Evolutionary conservation across 1,140 invertebrate genomes (phyloP).

Genomic region (Drosophila azteca): DNA sequence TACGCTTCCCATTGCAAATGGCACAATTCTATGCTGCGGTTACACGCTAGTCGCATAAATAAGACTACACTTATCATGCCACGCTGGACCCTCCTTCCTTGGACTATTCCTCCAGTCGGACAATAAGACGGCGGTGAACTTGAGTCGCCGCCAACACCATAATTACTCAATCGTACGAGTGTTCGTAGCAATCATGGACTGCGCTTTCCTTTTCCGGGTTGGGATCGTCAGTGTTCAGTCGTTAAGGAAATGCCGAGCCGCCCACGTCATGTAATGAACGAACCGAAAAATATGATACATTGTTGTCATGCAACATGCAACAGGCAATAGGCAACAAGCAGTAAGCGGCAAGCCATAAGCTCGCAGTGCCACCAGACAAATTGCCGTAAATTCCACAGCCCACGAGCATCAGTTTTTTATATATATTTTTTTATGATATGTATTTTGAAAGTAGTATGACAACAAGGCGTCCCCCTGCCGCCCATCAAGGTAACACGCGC

Average conservation of each 20-base stretch:
- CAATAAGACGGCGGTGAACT: too few relatives aligned
- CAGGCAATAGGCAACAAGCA: conserved; percentile 33
- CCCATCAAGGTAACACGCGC: too few relatives aligned
- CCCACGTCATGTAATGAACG: conserved; percentile 47
- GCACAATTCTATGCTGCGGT: background rate
- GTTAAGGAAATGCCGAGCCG: conserved; percentile 54
- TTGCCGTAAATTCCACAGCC: conserved; percentile 43
- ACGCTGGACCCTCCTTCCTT: too few relatives aligned
- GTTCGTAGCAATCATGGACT: too few relatives aligned
- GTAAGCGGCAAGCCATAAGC: background rate
- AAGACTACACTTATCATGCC: too few relatives aligned
- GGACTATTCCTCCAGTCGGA: too few relatives aligned
- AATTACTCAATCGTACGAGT: too few relatives aligned
- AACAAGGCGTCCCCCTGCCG: too few relatives aligned
- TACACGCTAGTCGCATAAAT: too few relatives aligned
- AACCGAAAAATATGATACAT: conserved; percentile 21
- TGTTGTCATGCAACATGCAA: conserved; percentile 36
- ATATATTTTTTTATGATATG: background rate
- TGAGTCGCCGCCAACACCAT: too few relatives aligned
- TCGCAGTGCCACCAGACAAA: conserved; percentile 36
- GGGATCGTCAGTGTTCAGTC: conserved; percentile 23
- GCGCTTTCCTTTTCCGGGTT: too few relatives aligned
- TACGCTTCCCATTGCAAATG: conserved; percentile 21
- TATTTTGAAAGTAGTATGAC: conserved; percentile 58
- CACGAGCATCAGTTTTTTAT: conserved; percentile 27